Evolutionary conservation across 2,888 invertebrate species (phyloP), one percentile per base, ranked within the genome.

Genomic region (Rhimphoctona megacephalus): DNA sequence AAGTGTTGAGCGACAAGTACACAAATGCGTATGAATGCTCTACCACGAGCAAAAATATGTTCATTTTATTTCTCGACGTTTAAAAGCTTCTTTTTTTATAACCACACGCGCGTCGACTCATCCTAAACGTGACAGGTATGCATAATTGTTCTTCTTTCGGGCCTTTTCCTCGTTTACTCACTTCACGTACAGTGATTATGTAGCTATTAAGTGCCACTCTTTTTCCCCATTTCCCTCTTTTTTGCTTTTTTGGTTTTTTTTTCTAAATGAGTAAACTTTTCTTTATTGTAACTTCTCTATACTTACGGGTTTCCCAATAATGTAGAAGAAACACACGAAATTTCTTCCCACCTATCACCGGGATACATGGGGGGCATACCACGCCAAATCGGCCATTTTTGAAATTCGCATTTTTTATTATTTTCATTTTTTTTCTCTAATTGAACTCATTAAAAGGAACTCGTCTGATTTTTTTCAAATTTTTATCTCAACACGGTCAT

Each of bases 101-200:
- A 78, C 67, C 78, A 43, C 69, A 73, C 78, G 36, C 33, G 74
- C 52, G 70, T 76, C 52, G 22, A 36, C n/a, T 22, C 61, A 36
- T 52, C 17, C 64, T 43, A 76, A 67, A 67, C 25, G 22, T 43
- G 80, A 57, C 43, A 52, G 8, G 67, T 70, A 61, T 57, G 43
- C 30, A 46, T 67, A 46, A 85, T 74, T 57, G 76, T 81, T 85
- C 61, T 85, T 67, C 66, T 73, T 83, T 73, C 67, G 73, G 78
- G 43, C 25, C n/a, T 57, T 43, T n/a, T 43, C 61, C 46, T 52
- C 39, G 52, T 57, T 61, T 17, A 39, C 57, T 79, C 54, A 25
- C 69, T 46, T 8, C 69, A 54, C 69, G 54, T 8, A 43, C 25
- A 30, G 6, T 25, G 39, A 78, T 67, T 69, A 70, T 49, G n/a